phyloP scores from a whole-genome alignment of 2,113 vertebrate species.

The Protobothrops mucrosquamatus region DNA sequence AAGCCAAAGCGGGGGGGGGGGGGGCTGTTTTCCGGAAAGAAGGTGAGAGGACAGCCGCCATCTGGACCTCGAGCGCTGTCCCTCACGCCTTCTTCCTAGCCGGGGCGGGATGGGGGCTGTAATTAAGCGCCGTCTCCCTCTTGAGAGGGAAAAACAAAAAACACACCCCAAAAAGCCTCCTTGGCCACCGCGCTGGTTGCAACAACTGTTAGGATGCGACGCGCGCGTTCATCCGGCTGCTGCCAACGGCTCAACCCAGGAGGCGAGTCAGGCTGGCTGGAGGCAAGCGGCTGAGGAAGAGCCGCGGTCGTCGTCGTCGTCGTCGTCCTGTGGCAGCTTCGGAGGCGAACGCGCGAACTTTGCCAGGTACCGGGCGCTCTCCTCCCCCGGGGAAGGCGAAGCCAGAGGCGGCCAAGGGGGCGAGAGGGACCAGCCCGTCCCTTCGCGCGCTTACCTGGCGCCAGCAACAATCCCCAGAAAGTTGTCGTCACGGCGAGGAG shows the following conservation, averaged over 20 bases:
- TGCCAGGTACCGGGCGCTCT: neutral
- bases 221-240: neutral
- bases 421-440: neutral
- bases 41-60: neutral
- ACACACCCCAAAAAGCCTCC: neutral
- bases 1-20: neutral
- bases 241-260: neutral
- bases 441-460: slow-evolving; percentile 63
- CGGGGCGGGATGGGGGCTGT: neutral
- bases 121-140: neutral
- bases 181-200: neutral
- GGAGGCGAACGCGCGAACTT: neutral
- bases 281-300: neutral
- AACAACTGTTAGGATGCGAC: neutral
- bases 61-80: neutral
- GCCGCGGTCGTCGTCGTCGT: slow-evolving; percentile 32
- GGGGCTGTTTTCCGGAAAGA: neutral
- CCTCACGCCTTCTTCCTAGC: neutral
- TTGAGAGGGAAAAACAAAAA: neutral
- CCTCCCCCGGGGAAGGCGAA: neutral
- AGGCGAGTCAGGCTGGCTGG: neutral
- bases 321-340: slow-evolving; percentile 30
- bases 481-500: slow-evolving; percentile 70
- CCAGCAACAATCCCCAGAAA: slow-evolving; percentile 73
- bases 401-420: neutral